Conservation (phyloP, 2,888 invertebrate genomes). For the Hoplodrina ambigua region DNA sequence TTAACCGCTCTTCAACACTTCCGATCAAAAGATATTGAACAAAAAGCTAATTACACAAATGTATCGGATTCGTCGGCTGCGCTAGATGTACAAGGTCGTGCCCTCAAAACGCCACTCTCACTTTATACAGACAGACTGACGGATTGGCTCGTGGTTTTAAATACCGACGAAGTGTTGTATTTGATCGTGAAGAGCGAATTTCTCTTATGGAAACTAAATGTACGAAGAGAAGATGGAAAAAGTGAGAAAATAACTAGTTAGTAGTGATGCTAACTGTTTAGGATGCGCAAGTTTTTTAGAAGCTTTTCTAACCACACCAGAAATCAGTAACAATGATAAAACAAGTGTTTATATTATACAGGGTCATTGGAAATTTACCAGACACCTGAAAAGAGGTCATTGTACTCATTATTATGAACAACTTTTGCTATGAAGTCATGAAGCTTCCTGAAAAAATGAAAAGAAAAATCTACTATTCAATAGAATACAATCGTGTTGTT, state of each 20-base stretch:
- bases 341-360: too few species aligned
- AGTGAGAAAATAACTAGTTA: background rate
- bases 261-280: background rate
- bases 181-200: background rate
- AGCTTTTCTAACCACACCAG: too few species aligned
- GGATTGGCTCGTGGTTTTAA: constrained; percentile 44
- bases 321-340: too few species aligned
- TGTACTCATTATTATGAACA: too few species aligned
- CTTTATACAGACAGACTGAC: constrained; percentile 51
- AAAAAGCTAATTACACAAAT: constrained; percentile 52
- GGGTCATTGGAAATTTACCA: background rate
- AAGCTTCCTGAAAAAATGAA: too few species aligned
- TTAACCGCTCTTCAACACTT: constrained; percentile 27
- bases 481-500: too few species aligned
- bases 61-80: constrained; percentile 50
- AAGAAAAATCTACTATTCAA: too few species aligned
- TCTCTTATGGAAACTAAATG: background rate
- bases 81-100: constrained; percentile 55
- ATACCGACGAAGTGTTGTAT: constrained; percentile 17
- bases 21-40: constrained; percentile 43
- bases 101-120: constrained; percentile 62
- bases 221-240: background rate
- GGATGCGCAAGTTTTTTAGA: background rate
- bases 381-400: too few species aligned
- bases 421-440: too few species aligned